Percentiles rank a stretch among this genome's conserved stretches.
Conservation (phyloP, 2,797 vertebrate species). For the Triplophysa bombifrons region DNA sequence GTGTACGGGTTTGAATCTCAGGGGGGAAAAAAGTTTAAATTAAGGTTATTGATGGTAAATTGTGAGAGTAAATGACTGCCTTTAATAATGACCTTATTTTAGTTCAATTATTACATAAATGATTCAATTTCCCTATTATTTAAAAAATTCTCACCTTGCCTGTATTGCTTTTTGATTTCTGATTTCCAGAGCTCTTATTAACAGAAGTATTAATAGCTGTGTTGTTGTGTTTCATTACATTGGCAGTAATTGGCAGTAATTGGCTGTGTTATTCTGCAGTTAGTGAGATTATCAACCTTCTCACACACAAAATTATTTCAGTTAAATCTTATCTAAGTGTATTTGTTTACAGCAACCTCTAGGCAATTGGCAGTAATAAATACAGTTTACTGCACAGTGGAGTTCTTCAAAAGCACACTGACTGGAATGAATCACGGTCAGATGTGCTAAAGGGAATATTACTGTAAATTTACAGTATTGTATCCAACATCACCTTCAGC, state of each 20-base stretch:
- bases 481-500: background rate
- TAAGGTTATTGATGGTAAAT: no score
- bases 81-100: background rate
- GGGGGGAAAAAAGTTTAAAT: background rate
- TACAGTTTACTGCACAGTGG: background rate
- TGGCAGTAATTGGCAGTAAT: background rate
- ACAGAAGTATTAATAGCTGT: background rate
- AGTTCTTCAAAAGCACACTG: background rate
- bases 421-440: background rate
- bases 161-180: no score
- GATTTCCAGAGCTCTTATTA: no score
- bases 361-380: conserved; percentile 1
- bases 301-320: conserved; percentile 2
- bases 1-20: no score
- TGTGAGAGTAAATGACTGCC: no score
- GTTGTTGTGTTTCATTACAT: background rate
- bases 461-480: background rate
- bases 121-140: no score
- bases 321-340: background rate
- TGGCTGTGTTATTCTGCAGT: background rate
- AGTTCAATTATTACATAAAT: background rate
- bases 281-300: background rate
- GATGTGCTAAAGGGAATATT: background rate
- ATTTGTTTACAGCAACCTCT: background rate
- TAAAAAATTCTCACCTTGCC: no score